Conservation (phyloP, 2,797 vertebrate genomes). For the Glyptemys insculpta region DNA sequence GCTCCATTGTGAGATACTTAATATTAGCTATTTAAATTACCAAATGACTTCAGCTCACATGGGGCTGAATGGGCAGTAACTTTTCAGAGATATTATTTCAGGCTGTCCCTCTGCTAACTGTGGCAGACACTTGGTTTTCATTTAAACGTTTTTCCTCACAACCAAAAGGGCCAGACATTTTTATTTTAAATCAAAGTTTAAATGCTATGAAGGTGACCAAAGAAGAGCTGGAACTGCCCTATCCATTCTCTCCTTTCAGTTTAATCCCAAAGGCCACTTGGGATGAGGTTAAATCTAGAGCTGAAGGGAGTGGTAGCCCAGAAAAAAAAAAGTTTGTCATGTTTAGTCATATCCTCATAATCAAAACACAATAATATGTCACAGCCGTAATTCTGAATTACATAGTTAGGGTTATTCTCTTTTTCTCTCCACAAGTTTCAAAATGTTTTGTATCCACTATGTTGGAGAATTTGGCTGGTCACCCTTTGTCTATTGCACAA, state of each 20-base stretch:
- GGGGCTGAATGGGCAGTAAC: slow-evolving; percentile 7
- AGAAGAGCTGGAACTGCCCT: neutral
- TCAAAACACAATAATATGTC: neutral
- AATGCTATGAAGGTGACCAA: neutral
- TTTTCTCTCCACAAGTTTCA: neutral
- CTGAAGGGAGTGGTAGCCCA: neutral
- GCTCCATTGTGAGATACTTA: neutral
- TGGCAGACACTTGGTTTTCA: neutral
- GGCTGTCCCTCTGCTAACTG: neutral
- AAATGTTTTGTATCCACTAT: accelerated
- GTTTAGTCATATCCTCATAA: neutral
- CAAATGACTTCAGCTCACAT: neutral
- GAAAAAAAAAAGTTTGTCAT: neutral
- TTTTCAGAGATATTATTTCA: neutral
- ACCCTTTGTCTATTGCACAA: neutral
- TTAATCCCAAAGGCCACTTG: neutral
- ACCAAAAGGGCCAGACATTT: neutral
- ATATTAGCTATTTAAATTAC: neutral
- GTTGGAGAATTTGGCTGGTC: neutral
- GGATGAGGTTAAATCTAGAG: neutral
- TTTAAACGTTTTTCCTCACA: neutral
- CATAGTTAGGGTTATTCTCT: neutral
- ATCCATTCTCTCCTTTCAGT: neutral
- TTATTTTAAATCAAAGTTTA: neutral
- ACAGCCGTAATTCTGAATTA: neutral